Base-by-base conservation (phyloP, 2,113 vertebrate species). In the Ochotona princeps region DNA sequence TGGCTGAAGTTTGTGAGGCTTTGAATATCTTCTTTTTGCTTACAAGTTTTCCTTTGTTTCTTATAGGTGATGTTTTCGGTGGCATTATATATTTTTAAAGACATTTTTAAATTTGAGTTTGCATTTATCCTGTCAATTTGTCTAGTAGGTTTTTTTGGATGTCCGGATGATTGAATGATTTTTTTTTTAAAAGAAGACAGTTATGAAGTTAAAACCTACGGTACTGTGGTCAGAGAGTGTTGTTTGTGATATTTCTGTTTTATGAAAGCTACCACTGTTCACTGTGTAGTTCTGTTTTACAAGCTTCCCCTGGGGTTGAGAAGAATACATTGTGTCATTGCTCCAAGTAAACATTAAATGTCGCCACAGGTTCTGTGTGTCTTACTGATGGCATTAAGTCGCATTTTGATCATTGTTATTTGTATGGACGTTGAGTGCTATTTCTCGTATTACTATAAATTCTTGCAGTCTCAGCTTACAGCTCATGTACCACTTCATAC, bases 41-140 rank as follows among this genome's bases (percentile, higher is more conserved):
- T 80, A 18, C 57, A 85, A 49, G 14, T 57, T 70, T 79, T 32
- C 30, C 35, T 57, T 38, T 21, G 23, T 65, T 75, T 83, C 2
- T 63, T 83, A 63, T 60, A 7, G 90, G 11, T 91, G 10, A 7
- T 67, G 25, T 83, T 72, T 72, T 61, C 21, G 44, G 74, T 32
- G 65, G 69, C 54, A 87, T 32, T 90, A 60, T 30, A 54, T 87
- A n/a, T 83, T 76, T 21, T 21, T 23, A 35, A 25, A 72, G 69
- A 76, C 81, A 35, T 92, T 49, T 17, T n/a, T 87, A 79, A 63
- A 80, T 87, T 54, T 93, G 23, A 26, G 7, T 90, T 74, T 91
- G 2, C 70, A 47, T 78, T 84, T 92, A 80, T 11, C 51, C 25
- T 60, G 11, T 23, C 8, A 70, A 87, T 57, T 66, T 84, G 10